Evolutionary conservation across 2,888 invertebrate genomes (phyloP), one percentile per base, ranked within the genome.

Genomic region (Tetrapedia diversipes): DNA sequence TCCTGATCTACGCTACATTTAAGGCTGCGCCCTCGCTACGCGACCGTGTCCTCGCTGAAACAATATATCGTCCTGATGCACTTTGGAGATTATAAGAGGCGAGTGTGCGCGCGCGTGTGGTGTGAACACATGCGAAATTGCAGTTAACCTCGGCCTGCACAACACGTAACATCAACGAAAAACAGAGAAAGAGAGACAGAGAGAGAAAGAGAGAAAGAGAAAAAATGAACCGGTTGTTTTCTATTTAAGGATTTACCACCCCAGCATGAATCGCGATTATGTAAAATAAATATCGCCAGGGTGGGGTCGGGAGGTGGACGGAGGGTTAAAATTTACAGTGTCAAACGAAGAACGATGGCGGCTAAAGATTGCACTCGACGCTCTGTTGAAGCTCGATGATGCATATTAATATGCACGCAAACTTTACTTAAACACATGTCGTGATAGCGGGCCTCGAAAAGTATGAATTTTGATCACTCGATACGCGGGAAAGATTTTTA

Each of bases 1-100:
- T 54, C 59, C 49, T 59, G 64, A 75, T 68, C 64, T 53, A 45
- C 27, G 59, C 37, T 45, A 43, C 66, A 34, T 77, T 68, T 60
- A 68, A 77, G 77, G 76, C 6, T 65, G 76, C 29, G 32, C 29
- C 19, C 22, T 14, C 51, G 56, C 32, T 43, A 19, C 32, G 39
- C 37, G 27, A 63, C 24, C 39, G 51, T 49, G 67, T 65, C 47
- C 29, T 51, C 19, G 32, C 64, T 51, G 7, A 56, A 73, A 76
- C 64, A 39, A 77, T 77, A 77, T 76, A 77, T 77, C 54, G 76
- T 59, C 59, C 54, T n/a, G 76, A 77, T 69, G 76, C 64, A 65
- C 76, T 65, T 65, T 54, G n/a, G 41, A 60, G 76, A 68, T 77
- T 75, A 57, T 63, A 63, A 34, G 56, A 32, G 53, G 27, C n/a